Conservation (phyloP, 2,888 invertebrate genomes). For the Ryuthela nishihirai region DNA sequence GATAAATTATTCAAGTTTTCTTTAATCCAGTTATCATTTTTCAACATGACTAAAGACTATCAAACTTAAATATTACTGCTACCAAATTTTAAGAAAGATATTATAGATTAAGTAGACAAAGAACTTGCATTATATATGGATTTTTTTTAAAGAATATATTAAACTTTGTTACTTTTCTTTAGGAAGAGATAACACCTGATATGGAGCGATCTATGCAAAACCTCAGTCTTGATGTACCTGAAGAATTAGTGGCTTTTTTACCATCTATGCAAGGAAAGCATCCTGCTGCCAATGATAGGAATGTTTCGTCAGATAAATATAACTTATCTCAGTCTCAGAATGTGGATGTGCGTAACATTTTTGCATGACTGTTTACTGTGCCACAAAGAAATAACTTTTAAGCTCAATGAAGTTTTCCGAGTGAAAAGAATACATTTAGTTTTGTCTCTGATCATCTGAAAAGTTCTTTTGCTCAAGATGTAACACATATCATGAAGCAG, state of each 20-base stretch:
- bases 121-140: too few relatives aligned
- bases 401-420: too few relatives aligned
- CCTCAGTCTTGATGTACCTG: constrained; percentile 23
- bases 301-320: constrained; percentile 15
- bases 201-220: constrained; percentile 26
- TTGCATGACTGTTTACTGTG: constrained; percentile 8
- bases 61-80: too few relatives aligned
- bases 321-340: constrained; percentile 16
- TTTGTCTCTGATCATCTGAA: too few relatives aligned
- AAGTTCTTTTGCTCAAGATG: too few relatives aligned
- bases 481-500: too few relatives aligned
- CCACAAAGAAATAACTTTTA: too few relatives aligned
- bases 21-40: not conserved
- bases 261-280: constrained; percentile 17
- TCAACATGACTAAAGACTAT: too few relatives aligned
- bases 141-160: not conserved
- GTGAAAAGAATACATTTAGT: too few relatives aligned
- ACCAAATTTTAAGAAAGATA: too few relatives aligned
- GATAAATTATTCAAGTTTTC: too few relatives aligned
- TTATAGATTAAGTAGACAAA: too few relatives aligned
- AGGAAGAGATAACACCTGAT: constrained; percentile 31
- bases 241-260: constrained; percentile 25
- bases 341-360: constrained; percentile 16
- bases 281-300: constrained; percentile 1
- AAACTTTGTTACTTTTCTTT: not conserved